phyloP scores from a whole-genome alignment of 2,888 invertebrate species.

The Eupithecia pulchellata region DNA sequence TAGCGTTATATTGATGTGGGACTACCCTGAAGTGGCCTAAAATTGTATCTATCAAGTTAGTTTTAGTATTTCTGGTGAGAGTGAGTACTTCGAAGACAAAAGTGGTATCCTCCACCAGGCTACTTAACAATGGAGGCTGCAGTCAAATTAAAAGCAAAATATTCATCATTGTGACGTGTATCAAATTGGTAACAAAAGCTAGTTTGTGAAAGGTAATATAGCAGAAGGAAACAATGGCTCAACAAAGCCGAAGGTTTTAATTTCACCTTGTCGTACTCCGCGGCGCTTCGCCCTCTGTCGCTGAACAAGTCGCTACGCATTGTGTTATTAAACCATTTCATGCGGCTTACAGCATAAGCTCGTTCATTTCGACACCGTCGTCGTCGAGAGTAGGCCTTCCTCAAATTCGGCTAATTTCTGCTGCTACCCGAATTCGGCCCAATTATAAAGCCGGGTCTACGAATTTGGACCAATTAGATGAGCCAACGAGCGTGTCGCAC shows the following conservation, averaged over 20 bases:
- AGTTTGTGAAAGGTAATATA: background rate
- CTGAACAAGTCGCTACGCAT: background rate
- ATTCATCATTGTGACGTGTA: no score
- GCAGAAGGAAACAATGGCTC: background rate
- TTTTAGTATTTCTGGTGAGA: background rate
- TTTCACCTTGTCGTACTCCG: background rate
- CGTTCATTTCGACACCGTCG: background rate
- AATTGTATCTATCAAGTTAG: background rate
- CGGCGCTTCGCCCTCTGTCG: background rate
- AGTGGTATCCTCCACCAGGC: background rate
- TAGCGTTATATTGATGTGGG: conserved; percentile 24
- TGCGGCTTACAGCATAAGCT: background rate
- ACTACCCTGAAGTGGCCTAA: background rate
- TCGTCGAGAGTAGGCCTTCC: conserved; percentile 65
- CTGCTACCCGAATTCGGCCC: conserved; percentile 73
- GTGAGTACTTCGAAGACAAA: background rate
- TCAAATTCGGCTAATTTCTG: conserved; percentile 76
- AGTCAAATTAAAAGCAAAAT: no score
- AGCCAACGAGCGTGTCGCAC: conserved; percentile 84
- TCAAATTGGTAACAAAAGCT: background rate
- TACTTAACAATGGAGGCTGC: background rate
- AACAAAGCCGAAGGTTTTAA: background rate
- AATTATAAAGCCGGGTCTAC: conserved; percentile 81
- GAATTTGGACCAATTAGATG: conserved; percentile 85
- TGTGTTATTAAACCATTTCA: conserved; percentile 1